These are phyloP conservation scores for Tiliacea aurago DNA, from an alignment of 2,888 invertebrate species.

Conservation along the genomic window DNA sequence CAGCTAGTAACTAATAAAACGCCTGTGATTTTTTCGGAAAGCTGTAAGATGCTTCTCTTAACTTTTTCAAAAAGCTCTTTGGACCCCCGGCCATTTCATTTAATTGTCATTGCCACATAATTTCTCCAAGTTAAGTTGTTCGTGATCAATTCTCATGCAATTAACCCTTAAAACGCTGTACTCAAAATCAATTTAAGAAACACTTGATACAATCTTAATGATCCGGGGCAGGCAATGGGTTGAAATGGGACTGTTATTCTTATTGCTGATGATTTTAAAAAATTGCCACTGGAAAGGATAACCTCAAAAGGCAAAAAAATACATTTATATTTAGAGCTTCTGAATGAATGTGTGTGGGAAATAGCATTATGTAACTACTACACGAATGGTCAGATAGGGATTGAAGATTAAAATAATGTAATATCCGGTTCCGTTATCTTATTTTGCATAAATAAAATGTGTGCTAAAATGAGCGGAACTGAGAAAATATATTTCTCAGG, in stretches of 20 bases:
- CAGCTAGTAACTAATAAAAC: neutral
- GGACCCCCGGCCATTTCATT: slow-evolving; percentile 21
- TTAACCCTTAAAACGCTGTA: slow-evolving; percentile 39
- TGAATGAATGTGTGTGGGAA: slow-evolving; percentile 36
- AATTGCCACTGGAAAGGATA: slow-evolving; percentile 27
- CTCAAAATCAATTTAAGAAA: slow-evolving; percentile 54
- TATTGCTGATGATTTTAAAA: slow-evolving; percentile 27
- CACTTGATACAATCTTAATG: slow-evolving; percentile 61
- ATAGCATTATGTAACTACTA: slow-evolving; percentile 4
- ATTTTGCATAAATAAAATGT: slow-evolving; percentile 1
- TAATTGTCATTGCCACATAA: slow-evolving; percentile 18
- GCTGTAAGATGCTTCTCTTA: neutral
- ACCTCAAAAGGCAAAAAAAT: slow-evolving; percentile 6
- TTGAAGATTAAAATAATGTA: slow-evolving; percentile 23
- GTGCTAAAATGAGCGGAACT: slow-evolving; percentile 26
- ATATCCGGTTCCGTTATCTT: slow-evolving; percentile 48
- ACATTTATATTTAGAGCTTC: neutral
- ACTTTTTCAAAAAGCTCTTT: neutral
- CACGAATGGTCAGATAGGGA: slow-evolving; percentile 4
- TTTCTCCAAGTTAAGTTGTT: slow-evolving; percentile 43
- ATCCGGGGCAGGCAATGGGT: slow-evolving; percentile 39
- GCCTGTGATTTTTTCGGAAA: neutral
- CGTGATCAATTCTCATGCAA: slow-evolving; percentile 51
- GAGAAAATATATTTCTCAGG: slow-evolving; percentile 21
- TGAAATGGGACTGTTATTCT: slow-evolving; percentile 28